Evolutionary conservation across 2,888 invertebrate genomes (phyloP).

Genomic region (Celastrina argiolus): DNA sequence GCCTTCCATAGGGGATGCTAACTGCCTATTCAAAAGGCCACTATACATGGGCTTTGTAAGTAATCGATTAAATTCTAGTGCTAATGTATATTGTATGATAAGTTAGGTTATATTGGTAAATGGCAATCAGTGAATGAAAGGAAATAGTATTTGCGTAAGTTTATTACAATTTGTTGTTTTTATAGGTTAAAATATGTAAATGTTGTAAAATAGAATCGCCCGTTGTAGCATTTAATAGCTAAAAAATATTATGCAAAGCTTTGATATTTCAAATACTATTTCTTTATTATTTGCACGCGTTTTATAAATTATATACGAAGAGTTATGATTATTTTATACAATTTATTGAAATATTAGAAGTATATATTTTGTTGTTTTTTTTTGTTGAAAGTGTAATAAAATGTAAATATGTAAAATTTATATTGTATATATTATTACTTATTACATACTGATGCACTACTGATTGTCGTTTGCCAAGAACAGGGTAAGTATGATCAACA

Average conservation of each 20-base stretch:
- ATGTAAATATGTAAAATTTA: slow-evolving; percentile 13
- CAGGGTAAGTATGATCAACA: slow-evolving; percentile 6
- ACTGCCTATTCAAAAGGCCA: slow-evolving; percentile 3
- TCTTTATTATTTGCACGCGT: neutral
- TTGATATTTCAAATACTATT: slow-evolving; percentile 9
- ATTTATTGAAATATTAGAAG: neutral
- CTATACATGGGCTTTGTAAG: slow-evolving; percentile 8
- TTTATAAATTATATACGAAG: neutral
- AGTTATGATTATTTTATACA: slow-evolving; percentile 6
- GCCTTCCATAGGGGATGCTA: slow-evolving; percentile 19
- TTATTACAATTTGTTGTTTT: neutral
- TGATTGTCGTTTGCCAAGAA: slow-evolving; percentile 8
- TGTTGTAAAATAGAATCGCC: too few species aligned
- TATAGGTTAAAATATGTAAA: too few species aligned
- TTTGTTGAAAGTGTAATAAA: neutral
- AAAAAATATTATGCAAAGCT: neutral
- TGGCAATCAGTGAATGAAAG: neutral
- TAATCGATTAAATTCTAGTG: neutral
- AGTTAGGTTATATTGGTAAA: neutral
- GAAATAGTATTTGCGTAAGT: neutral
- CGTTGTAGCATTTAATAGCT: neutral
- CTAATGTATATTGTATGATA: neutral
- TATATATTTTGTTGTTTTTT: slow-evolving; percentile 17
- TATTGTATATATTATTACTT: neutral
- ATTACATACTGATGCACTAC: neutral